phyloP scores from a whole-genome alignment of 2,888 invertebrate species.

The Hedya salicella region DNA sequence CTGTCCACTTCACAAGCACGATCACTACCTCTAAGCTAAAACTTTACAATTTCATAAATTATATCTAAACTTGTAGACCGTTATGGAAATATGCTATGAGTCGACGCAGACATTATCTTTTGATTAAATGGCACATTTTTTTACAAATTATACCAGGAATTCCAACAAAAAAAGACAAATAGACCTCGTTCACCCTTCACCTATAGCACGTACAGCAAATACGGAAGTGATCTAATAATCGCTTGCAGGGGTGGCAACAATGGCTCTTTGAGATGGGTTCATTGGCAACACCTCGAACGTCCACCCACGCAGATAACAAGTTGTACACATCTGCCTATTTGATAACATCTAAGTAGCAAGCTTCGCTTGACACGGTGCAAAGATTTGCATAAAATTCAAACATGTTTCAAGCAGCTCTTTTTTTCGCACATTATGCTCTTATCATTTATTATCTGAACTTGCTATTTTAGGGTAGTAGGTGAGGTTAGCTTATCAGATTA shows the following conservation, averaged over 20 bases:
- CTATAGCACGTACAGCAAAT: slow-evolving; percentile 60
- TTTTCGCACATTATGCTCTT: slow-evolving; percentile 30
- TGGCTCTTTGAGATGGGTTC: slow-evolving; percentile 77
- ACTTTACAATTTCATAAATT: no score
- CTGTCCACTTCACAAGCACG: no score
- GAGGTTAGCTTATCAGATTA: not conserved
- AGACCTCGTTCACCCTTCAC: slow-evolving; percentile 34
- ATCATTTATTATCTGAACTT: slow-evolving; percentile 36
- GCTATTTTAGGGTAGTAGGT: slow-evolving; percentile 32
- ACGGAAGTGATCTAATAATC: slow-evolving; percentile 75
- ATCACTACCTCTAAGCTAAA: no score
- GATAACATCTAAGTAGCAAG: slow-evolving; percentile 65
- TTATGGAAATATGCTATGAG: no score
- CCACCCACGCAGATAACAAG: slow-evolving; percentile 83
- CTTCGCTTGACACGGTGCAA: slow-evolving; percentile 40
- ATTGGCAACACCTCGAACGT: slow-evolving; percentile 71
- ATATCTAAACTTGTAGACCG: no score
- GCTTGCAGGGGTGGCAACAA: slow-evolving; percentile 74
- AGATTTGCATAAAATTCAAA: slow-evolving; percentile 43
- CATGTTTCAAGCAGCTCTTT: slow-evolving; percentile 37
- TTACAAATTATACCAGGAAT: not conserved
- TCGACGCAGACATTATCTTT: not conserved
- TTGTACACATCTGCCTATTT: slow-evolving; percentile 79
- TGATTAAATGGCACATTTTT: slow-evolving; percentile 42
- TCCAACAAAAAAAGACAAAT: slow-evolving; percentile 9